Percentiles rank a stretch among this genome's conserved stretches.
These are phyloP conservation scores for Erannis defoliaria DNA, from an alignment of 2,888 invertebrate species.

Conservation along the genomic window DNA sequence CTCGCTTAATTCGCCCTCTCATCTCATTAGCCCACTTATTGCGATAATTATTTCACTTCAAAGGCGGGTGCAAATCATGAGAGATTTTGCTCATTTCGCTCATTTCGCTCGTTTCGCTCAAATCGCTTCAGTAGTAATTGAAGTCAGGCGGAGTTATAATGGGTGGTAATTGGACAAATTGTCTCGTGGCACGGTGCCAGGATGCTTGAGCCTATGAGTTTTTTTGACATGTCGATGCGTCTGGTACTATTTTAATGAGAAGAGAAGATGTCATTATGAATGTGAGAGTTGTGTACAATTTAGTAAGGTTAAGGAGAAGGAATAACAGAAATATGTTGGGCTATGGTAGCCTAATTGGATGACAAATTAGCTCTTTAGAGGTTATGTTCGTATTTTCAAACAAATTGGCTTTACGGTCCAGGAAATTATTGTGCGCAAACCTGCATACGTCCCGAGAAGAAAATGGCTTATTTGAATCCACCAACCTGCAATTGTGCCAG, in stretches of 20 bases:
- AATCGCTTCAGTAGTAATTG: conserved; percentile 38
- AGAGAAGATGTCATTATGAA: too few relatives aligned
- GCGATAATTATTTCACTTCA: conserved; percentile 45
- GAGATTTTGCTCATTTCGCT: conserved; percentile 38
- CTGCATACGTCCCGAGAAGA: too few relatives aligned
- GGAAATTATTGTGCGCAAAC: too few relatives aligned
- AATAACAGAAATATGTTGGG: too few relatives aligned
- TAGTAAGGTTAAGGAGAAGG: too few relatives aligned
- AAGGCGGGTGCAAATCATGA: conserved; percentile 38
- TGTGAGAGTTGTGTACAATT: background rate
- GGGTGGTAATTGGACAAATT: conserved; percentile 58
- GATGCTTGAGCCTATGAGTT: conserved; percentile 31
- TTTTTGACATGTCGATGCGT: conserved; percentile 7
- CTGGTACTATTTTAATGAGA: too few relatives aligned
- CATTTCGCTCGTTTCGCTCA: conserved; percentile 22
- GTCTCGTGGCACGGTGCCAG: conserved; percentile 46
- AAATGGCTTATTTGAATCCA: too few relatives aligned
- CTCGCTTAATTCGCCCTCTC: conserved; percentile 39
- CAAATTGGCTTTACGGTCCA: too few relatives aligned
- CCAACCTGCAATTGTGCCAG: too few relatives aligned
- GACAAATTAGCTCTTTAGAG: too few relatives aligned
- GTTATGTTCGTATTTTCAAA: too few relatives aligned
- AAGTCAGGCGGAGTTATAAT: conserved; percentile 51
- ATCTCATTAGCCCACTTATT: conserved; percentile 44
- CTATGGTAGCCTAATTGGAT: too few relatives aligned